Base-by-base conservation (phyloP, 2,113 vertebrate species). In the Emydocephalus ijimae region DNA sequence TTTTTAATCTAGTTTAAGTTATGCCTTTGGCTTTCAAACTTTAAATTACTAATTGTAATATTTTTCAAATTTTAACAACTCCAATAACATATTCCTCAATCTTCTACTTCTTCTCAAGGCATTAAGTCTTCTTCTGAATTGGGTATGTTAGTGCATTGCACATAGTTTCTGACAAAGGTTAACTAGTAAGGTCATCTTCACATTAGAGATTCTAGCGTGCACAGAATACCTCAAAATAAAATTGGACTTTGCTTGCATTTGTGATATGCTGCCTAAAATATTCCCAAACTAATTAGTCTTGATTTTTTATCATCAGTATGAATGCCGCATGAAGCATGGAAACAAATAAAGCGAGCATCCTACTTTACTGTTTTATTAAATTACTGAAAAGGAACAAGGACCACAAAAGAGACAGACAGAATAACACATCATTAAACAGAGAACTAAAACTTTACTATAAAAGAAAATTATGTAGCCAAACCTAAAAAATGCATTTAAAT, bases 381-480 rank as follows among this genome's bases (percentile, higher is more conserved):
- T 81, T 81, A 81, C 69, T 81, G 34, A 39, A 81, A 81, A 39
- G 15, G n/a, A 39, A 81, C 2, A 81, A 34, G 34, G 15, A 39
- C 1, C 6, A 81, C n/a, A 39, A 81, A 81, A 39, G 69, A 18
- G 15, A 69, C 26, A 39, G 69, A 81, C 2, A 20, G 34, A 81
- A 81, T 81, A 6, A 81, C 5, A 81, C n/a, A 6, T 74, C 64
- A 15, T 74, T 74, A 74, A 5, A 14, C 5, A 74, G 64, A 34
- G n/a, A n/a, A 34, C 64, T 94, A 95, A 94, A 95, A 90, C 57
- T 94, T 94, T 92, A 81, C 61, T 91, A 93, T 91, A 96, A 95
- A 96, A 95, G 94, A 93, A 94, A 94, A 89, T 48, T 90, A 89
- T 69, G 54, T 21, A 64, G 90, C 43, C 89, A 88, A 64, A 9